Evolutionary conservation across 2,113 vertebrate genomes (phyloP), one percentile per base, ranked within the genome.

Genomic region (Petrocephalus microphthalmus): DNA sequence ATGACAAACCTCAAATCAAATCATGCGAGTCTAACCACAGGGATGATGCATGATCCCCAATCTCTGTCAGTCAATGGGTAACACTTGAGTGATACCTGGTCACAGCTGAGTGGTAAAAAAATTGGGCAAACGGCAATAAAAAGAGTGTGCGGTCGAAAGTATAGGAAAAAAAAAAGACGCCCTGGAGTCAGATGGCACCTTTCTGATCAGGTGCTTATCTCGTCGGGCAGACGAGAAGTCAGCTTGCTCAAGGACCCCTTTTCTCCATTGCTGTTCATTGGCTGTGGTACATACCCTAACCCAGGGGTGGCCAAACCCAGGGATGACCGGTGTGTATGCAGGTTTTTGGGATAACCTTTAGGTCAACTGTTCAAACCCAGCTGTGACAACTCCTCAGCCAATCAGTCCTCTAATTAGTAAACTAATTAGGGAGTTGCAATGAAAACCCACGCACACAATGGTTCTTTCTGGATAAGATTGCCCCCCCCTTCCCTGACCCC

Each of bases 1-100:
- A 91, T 89, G 91, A 90, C 89, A 90, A 92, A 92, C 88, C 85
- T 89, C 91, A 92, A 90, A 92, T 90, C 52, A 67, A 91, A 92
- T 91, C 90, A 90, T 91, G 90, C 82, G 89, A 86, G 89, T 88
- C 89, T 89, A 90, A 91, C 90, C 84, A 90, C 88, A 88, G 89
- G 89, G 85, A 86, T 92, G 91, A 93, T 92, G 88, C 88, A 93
- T 87, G 92, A 90, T 88, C 84, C 90, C 47, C 91, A 89, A 90
- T 90, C 90, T 89, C 88, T 53, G 53, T 90, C 90, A 92, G 90
- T 92, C 90, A 90, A 86, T 29, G 29, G n/a, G 84, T 88, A 89
- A 90, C 85, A 89, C 54, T 90, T 82, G 90, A 82, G 74, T 88
- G 90, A 51, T 90, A 88, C 90, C 87, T 84, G 89, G 89, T 90